Base-by-base conservation (phyloP, 2,113 vertebrate species). In the Oryzias curvinotus region DNA sequence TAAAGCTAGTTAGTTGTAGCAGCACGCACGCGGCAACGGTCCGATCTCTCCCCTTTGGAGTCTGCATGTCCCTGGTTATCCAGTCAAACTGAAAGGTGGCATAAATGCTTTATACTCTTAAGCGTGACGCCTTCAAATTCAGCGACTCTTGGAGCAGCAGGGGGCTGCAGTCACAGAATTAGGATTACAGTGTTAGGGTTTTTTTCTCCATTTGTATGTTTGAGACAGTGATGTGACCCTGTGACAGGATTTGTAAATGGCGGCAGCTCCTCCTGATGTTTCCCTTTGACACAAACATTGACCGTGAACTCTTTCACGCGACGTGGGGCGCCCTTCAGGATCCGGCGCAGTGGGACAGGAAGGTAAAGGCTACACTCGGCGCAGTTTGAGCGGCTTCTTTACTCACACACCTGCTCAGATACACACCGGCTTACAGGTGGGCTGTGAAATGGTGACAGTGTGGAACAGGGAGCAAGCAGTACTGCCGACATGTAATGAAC, bases 311-410 rank as follows among this genome's bases (percentile, higher is more conserved):
- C 30, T 30, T 81, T 80, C 81, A 79, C 70, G 57, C 67, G 50
- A 75, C 69, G 70, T 49, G 60, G 57, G 53, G 50, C 26, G 49
- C 69, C 77, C 63, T 66, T 42, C 64, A 58, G 68, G 68, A 74
- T 51, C 68, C 65, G 53, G 62, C 68, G 51, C 47, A 36, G 73
- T 70, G 62, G 79, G 76, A 65, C 7, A 4, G 71, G 62, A 67
- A 42, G 54, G 53, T 71, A 80, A 82, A 87, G 82, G 82, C 69
- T 72, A 74, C 13, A 36, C 45, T 80, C 61, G 44, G 55, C 69
- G 67, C 69, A 73, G 79, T 72, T 71, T 62, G 71, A 74, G 64
- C 55, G 57, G 53, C 74, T 58, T 71, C 25, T 61, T 55, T 58
- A 45, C 54, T 28, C 52, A 65, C 57, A 65, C 45, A 23, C 26